phyloP scores from a whole-genome alignment of 2,797 vertebrate genomes.

The Yasuhikotakia modesta region DNA sequence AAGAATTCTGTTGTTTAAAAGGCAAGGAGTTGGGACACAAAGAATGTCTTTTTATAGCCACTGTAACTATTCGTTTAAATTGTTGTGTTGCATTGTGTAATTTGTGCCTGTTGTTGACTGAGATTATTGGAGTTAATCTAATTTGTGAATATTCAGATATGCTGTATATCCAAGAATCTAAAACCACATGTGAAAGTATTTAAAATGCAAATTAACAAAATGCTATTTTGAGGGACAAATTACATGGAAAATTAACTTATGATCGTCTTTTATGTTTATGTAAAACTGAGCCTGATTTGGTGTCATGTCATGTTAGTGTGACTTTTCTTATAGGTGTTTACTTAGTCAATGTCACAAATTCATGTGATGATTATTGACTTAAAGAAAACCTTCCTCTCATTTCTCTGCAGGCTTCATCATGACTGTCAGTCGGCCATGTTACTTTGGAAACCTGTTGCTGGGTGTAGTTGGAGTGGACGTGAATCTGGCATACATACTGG shows the following conservation, averaged over 20 bases:
- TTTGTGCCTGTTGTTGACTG: no score
- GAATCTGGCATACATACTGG: conserved; percentile 95
- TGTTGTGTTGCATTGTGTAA: no score
- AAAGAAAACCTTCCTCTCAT: not conserved
- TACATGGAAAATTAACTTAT: no score
- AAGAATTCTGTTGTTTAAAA: not conserved
- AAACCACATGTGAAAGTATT: not conserved
- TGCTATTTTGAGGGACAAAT: no score
- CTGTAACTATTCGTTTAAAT: no score
- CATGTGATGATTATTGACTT: not conserved
- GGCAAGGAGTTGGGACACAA: not conserved
- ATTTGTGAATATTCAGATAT: not conserved
- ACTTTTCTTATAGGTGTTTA: no score
- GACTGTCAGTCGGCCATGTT: conserved; percentile 96
- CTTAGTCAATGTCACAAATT: not conserved
- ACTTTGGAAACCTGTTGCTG: conserved; percentile 94
- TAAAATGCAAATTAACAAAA: not conserved
- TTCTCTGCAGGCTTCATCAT: conserved; percentile 88
- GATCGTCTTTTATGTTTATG: no score
- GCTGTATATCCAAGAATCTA: not conserved
- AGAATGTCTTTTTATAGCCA: not conserved
- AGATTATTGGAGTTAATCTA: not conserved
- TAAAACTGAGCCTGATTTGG: no score
- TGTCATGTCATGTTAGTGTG: no score
- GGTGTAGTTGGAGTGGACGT: conserved; percentile 97